Conservation (phyloP, 1,140 invertebrate species). For the Carposina sasakii region DNA sequence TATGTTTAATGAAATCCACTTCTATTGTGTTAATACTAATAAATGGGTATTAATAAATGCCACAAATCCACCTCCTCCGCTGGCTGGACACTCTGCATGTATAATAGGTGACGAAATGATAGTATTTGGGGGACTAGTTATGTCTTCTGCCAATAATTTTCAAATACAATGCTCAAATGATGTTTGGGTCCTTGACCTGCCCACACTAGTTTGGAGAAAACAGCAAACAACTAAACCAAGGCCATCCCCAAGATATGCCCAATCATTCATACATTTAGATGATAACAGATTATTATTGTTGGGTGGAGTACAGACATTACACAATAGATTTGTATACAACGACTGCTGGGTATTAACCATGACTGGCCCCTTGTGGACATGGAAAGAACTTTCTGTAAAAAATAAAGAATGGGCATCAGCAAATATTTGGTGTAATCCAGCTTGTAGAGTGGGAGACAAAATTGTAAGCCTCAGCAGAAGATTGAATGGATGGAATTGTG, state of each 20-base stretch:
- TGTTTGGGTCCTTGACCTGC: constrained; percentile 91
- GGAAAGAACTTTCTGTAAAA: constrained; percentile 84
- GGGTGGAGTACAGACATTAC: constrained; percentile 76
- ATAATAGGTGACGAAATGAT: constrained; percentile 91
- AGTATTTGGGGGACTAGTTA: constrained; percentile 86
- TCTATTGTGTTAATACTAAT: constrained; percentile 88
- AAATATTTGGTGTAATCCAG: constrained; percentile 94
- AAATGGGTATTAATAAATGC: constrained; percentile 86
- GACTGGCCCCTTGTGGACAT: constrained; percentile 81
- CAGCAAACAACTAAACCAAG: constrained; percentile 78
- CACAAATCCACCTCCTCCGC: constrained; percentile 80
- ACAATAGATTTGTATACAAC: constrained; percentile 72
- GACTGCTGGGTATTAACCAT: constrained; percentile 79
- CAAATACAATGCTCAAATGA: constrained; percentile 85
- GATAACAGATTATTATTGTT: constrained; percentile 81
- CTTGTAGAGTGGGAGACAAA: constrained; percentile 82
- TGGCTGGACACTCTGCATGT: constrained; percentile 94
- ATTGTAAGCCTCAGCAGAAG: constrained; percentile 78
- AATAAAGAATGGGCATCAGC: constrained; percentile 85
- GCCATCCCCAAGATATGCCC: constrained; percentile 90
- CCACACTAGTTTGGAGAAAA: constrained; percentile 84
- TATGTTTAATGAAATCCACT: constrained; percentile 94
- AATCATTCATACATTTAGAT: constrained; percentile 86
- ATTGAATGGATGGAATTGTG: constrained; percentile 65
- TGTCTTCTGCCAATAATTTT: constrained; percentile 62